Evolutionary conservation across 1,140 invertebrate genomes (phyloP), one percentile per base, ranked within the genome.

Genomic region (Rhagoletis zephyria): DNA sequence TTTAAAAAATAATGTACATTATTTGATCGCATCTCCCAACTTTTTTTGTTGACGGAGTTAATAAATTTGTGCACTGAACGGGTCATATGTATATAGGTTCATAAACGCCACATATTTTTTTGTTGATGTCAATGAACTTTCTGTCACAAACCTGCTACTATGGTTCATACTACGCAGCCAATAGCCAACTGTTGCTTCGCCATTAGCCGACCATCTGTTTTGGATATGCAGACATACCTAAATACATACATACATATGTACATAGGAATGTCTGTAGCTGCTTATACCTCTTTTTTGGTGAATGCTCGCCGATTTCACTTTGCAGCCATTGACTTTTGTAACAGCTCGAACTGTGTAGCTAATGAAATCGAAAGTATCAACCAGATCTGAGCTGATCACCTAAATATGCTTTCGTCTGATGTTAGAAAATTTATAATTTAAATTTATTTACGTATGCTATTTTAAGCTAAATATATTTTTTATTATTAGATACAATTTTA

Each of bases 71-170:
- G 30, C 30, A 30, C 30, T 30, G 30, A 30, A 30, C 30, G 30
- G 30, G 30, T 30, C 30, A 30, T 30, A 30, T 30, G 30, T 30
- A 30, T 30, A 1, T 30, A 30, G 30, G 48, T 48, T 56, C 9
- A 56, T 56, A 9, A 51, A 5, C 74, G 74, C 16, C 10, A n/a
- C 48, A 81, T n/a, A 81, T 81, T 81, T 81, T 81, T n/a, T 51
- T 77, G 12, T 51, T 3, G 48, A 30, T 81, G 74, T 81, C 74
- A 56, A 81, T 59, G 74, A 81, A 81, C 74, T 81, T 81, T 81
- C n/a, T 81, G 74, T 59, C 74, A 81, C 74, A 81, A 81, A 81
- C 74, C 74, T 81, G 74, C 16, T 81, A 56, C 48, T 81, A 77
- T 56, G 7, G 19, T 4, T 2, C 14, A 48, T 19, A 5, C 10